These are phyloP conservation scores for Micromussa lordhowensis DNA, from an alignment of 92 coral and sea anemone genomes.

Conservation along the genomic window DNA sequence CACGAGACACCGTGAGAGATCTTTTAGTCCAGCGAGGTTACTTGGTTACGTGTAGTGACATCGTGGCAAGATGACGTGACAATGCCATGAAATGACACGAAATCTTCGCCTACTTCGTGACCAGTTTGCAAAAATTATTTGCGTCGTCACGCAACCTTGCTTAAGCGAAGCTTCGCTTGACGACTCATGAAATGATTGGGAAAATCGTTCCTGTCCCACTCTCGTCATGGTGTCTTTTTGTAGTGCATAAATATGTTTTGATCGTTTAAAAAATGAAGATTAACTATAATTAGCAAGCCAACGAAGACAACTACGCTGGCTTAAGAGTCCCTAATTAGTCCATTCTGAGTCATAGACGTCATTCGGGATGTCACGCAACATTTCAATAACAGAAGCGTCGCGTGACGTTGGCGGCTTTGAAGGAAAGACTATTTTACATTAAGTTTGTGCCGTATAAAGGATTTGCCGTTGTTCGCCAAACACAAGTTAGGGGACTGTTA, in stretches of 20 bases:
- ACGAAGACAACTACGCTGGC: too few relatives aligned
- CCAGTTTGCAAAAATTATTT: neutral
- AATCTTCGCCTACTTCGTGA: neutral
- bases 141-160: neutral
- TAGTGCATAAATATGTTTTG: too few relatives aligned
- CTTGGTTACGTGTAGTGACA: neutral
- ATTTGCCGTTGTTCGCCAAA: neutral
- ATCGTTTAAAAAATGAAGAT: too few relatives aligned
- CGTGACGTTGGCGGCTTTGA: neutral
- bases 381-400: neutral
- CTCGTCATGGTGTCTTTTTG: too few relatives aligned
- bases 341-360: too few relatives aligned
- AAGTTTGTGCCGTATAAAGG: too few relatives aligned
- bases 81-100: neutral
- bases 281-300: too few relatives aligned
- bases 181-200: neutral
- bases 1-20: neutral
- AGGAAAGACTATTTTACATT: too few relatives aligned
- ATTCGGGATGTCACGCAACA: too few relatives aligned
- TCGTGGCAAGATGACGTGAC: neutral
- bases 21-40: slow-evolving; percentile 1
- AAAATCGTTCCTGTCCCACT: too few relatives aligned
- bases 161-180: neutral
- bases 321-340: too few relatives aligned
- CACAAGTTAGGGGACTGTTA: neutral